Evolutionary conservation across 2,888 invertebrate species (phyloP).

Genomic region (Tetranychus truncatus): DNA sequence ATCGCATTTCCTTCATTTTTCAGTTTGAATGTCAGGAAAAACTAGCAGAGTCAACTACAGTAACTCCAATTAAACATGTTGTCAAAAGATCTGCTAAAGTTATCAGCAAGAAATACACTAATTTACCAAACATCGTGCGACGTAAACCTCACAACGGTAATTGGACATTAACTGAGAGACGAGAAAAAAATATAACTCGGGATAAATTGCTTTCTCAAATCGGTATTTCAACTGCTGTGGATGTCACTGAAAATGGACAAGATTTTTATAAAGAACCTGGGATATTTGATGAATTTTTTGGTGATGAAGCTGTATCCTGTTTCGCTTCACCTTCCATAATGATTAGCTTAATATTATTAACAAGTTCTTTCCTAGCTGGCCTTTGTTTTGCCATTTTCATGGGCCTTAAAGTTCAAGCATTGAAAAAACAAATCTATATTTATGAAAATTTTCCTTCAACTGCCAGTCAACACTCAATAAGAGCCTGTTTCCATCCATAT

Average conservation of each 20-base stretch:
- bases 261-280: background rate
- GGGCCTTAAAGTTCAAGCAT: slow-evolving; percentile 2
- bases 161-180: background rate
- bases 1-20: background rate
- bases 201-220: background rate
- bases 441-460: background rate
- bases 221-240: background rate
- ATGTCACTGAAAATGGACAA: background rate
- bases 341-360: background rate
- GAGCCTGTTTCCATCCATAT: background rate
- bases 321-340: slow-evolving; percentile 4
- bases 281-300: slow-evolving; percentile 4
- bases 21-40: background rate
- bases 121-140: background rate
- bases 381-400: slow-evolving; percentile 8
- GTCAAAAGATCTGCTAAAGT: background rate
- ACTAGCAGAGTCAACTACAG: background rate
- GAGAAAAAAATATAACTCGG: background rate
- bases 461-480: background rate
- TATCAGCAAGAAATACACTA: background rate
- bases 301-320: slow-evolving; percentile 8
- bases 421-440: background rate
- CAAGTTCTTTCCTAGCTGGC: background rate
- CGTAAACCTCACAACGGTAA: background rate
- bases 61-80: background rate